phyloP scores from a whole-genome alignment of 23 tunicate species.

The Trididemnum miniatum region DNA sequence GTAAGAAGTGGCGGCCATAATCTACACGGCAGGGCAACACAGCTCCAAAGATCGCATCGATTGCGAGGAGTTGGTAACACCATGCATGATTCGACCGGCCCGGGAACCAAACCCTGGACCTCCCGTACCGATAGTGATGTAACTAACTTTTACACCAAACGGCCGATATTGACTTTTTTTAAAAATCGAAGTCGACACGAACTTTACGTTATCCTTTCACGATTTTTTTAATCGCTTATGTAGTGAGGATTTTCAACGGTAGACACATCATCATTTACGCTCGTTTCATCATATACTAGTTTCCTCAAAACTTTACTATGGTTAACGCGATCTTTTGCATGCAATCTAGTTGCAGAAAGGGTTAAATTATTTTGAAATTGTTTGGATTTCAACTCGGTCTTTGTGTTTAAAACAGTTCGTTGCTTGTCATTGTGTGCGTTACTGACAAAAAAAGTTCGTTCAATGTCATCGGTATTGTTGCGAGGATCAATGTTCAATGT shows the following conservation, averaged over 20 bases:
- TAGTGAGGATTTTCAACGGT: conserved; percentile 20
- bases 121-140: no score
- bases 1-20: no score
- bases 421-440: not conserved
- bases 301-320: not conserved
- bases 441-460: not conserved
- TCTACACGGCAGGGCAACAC: no score
- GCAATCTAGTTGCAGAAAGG: not conserved
- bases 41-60: no score
- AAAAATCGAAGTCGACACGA: no score
- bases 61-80: no score
- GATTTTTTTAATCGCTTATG: no score
- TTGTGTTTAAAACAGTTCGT: not conserved
- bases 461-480: not conserved
- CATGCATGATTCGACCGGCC: no score
- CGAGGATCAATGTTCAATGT: conserved; percentile 10
- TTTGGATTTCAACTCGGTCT: not conserved
- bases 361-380: not conserved
- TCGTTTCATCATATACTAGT: conserved; percentile 25
- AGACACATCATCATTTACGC: not conserved
- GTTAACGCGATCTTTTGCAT: not conserved
- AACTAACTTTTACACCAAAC: no score
- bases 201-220: no score
- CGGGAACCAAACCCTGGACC: no score
- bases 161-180: no score